phyloP scores from a whole-genome alignment of 2,888 invertebrate genomes.

The Nesidiocoris tenuis region DNA sequence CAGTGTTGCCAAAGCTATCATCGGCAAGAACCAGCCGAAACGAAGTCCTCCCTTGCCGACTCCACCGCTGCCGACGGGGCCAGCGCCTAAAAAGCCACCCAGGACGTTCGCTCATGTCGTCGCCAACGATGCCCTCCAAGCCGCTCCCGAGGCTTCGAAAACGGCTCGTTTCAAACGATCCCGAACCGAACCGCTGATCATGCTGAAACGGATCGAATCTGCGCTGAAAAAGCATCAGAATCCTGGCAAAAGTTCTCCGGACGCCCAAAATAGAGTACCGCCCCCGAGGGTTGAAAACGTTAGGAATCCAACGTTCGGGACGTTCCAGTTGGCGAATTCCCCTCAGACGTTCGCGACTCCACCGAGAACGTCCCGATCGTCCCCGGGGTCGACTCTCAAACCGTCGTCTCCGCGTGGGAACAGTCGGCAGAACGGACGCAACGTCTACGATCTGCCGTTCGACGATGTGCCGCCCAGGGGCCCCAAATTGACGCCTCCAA shows the following conservation, averaged over 20 bases:
- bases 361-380: neutral
- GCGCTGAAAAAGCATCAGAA: constrained; percentile 59
- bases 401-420: constrained; percentile 5
- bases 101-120: constrained; percentile 58
- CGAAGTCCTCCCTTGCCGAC: constrained; percentile 66
- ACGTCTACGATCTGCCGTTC: constrained; percentile 24
- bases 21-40: constrained; percentile 55
- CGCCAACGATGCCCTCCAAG: neutral
- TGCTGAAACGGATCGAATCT: constrained; percentile 65
- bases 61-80: constrained; percentile 67
- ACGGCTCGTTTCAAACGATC: constrained; percentile 47
- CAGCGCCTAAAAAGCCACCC: constrained; percentile 75
- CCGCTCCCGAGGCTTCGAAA: neutral
- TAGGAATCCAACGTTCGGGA: neutral
- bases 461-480: neutral
- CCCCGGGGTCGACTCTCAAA: neutral
- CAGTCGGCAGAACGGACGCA: constrained; percentile 6
- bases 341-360: neutral
- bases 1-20: neutral
- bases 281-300: neutral
- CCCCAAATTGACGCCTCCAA: neutral
- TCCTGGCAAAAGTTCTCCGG: neutral
- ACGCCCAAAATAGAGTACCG: neutral
- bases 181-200: constrained; percentile 59
- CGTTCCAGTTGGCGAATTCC: neutral